Evolutionary conservation across 2,113 vertebrate species (phyloP).

Genomic region (Heterotis niloticus): DNA sequence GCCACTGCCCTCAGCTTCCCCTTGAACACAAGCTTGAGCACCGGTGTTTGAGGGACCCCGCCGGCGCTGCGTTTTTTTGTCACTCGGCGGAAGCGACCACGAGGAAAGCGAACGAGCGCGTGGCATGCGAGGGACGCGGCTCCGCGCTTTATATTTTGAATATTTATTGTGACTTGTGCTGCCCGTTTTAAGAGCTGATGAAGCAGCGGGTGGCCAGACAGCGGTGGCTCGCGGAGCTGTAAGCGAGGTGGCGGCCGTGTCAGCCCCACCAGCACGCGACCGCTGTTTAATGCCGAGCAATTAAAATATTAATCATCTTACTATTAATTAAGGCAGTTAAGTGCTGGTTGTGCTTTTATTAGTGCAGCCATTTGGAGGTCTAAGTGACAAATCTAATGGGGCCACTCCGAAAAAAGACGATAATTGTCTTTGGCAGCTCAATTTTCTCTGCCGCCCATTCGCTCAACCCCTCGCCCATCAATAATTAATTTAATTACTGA

Average conservation of each 20-base stretch:
- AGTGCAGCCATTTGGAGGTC: conserved; percentile 70
- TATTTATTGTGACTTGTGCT: background rate
- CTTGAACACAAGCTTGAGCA: too few relatives aligned
- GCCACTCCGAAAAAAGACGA: conserved; percentile 67
- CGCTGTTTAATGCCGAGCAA: conserved; percentile 58
- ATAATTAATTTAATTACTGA: conserved; percentile 91
- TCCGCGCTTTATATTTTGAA: background rate
- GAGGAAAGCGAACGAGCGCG: too few relatives aligned
- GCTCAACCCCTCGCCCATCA: conserved; percentile 71
- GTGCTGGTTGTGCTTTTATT: conserved; percentile 68
- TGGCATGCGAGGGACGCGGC: too few relatives aligned
- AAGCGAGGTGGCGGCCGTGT: background rate
- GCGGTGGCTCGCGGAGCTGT: background rate
- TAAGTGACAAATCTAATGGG: conserved; percentile 80
- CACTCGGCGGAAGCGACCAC: too few relatives aligned
- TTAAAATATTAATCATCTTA: conserved; percentile 74
- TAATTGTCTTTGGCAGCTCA: conserved; percentile 89
- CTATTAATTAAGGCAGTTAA: conserved; percentile 74
- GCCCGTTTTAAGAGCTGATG: background rate
- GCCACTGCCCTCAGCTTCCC: too few relatives aligned
- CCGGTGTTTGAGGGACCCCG: too few relatives aligned
- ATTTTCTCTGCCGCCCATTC: conserved; percentile 70
- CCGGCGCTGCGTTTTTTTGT: too few relatives aligned
- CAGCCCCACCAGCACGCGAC: conserved; percentile 25
- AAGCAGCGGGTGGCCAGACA: background rate